Evolutionary conservation across 2,113 vertebrate genomes (phyloP), one percentile per base, ranked within the genome.

Genomic region (Cettia cetti): DNA sequence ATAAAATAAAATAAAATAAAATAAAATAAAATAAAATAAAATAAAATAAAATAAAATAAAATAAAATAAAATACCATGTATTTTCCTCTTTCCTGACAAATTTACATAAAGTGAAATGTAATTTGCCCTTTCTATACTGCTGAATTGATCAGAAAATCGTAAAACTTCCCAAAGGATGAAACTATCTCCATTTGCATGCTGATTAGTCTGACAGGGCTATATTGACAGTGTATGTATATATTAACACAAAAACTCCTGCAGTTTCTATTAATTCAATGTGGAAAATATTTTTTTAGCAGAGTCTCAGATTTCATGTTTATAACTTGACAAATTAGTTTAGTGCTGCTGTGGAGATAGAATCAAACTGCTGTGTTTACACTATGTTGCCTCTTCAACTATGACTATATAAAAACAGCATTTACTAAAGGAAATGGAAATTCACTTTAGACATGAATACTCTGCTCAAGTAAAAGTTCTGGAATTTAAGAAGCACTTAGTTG

Each of bases 401-500:
- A 94, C 79, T 96, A 57, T 86, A 92, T 92, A 97, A 97, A 96
- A 97, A 77, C 84, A 98, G 75, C 90, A 92, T 95, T 97, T 97
- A 97, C 86, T 84, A 95, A 97, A 98, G 97, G 94, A 97, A 97
- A 95, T 97, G 95, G 94, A 97, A 98, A 98, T 97, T 97, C 96
- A 96, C 94, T 97, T 97, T 97, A 83, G 94, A 95, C 94, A 82
- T 90, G 95, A 95, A 96, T 95, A 66, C 88, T 85, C 68, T 66
- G 91, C 93, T 97, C 94, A 94, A 98, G 97, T 97, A 98, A 98
- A 98, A 98, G 97, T 98, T 98, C 98, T 97, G 98, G 98, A 98
- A 99, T 98, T 98, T 98, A 98, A 98, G 98, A 98, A 98, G 98
- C 98, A 98, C 98, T 99, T 98, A 98, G 97, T 98, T 97, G 96